These are phyloP conservation scores for Chrysolina americana DNA, from an alignment of 2,888 invertebrate genomes.

Conservation along the genomic window DNA sequence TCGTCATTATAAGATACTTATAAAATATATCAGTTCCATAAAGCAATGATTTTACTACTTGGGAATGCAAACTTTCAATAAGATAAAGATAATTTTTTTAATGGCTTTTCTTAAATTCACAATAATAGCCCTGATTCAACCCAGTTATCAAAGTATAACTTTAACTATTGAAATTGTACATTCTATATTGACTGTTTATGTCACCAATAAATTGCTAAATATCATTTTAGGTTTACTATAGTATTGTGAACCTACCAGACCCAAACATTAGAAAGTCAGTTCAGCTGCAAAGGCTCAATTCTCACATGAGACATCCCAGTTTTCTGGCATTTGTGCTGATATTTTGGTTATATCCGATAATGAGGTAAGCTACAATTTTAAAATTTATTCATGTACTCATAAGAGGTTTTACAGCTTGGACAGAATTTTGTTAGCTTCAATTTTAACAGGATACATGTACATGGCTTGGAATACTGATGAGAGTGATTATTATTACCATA, in stretches of 20 bases:
- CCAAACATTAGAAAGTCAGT: constrained; percentile 73
- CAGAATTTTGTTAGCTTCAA: constrained; percentile 71
- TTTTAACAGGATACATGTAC: constrained; percentile 75
- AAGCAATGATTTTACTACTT: too few relatives aligned
- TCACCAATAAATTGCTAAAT: neutral
- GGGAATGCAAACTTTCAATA: too few relatives aligned
- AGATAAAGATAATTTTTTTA: too few relatives aligned
- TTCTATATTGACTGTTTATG: neutral
- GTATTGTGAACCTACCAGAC: constrained; percentile 70
- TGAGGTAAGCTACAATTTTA: constrained; percentile 69
- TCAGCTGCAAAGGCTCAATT: constrained; percentile 71
- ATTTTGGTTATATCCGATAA: constrained; percentile 74
- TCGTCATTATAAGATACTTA: too few relatives aligned
- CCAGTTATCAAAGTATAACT: too few relatives aligned
- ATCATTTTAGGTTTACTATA: constrained; percentile 72
- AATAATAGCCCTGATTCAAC: too few relatives aligned
- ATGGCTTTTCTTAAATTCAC: too few relatives aligned
- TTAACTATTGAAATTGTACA: too few relatives aligned
- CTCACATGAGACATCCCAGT: constrained; percentile 77
- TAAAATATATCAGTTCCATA: too few relatives aligned
- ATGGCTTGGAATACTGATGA: constrained; percentile 75
- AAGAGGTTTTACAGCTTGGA: constrained; percentile 70
- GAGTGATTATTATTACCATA: constrained; percentile 73
- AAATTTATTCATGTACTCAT: neutral
- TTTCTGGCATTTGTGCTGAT: constrained; percentile 74